Conservation (phyloP, 2,113 vertebrate genomes). For the Ovis aries region ARS-UI_Ramb_v3.0 NC_056057.1:83665501-83666000, state of each 20-base stretch:
- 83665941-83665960: not conserved
- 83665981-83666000: conserved; percentile 30
- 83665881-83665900: not conserved
- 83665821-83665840: conserved; percentile 15
- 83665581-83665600: not conserved
- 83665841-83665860: not conserved
- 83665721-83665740: conserved; percentile 13
- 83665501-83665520: not conserved
- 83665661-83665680: not conserved
- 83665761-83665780: not conserved
- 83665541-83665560: not conserved
- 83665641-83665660: not conserved
- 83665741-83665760: conserved; percentile 29
- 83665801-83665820: not conserved
- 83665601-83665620: not conserved
- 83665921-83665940: not conserved
- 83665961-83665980: not conserved
- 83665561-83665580: not conserved
- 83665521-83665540: not conserved
- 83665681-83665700: not conserved
- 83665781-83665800: not conserved
- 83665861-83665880: not conserved
- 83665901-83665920: not conserved
- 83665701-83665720: not conserved
- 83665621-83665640: conserved; percentile 16